phyloP scores from a whole-genome alignment of 2,888 invertebrate genomes.

The Hipparchia sbordonii region DNA sequence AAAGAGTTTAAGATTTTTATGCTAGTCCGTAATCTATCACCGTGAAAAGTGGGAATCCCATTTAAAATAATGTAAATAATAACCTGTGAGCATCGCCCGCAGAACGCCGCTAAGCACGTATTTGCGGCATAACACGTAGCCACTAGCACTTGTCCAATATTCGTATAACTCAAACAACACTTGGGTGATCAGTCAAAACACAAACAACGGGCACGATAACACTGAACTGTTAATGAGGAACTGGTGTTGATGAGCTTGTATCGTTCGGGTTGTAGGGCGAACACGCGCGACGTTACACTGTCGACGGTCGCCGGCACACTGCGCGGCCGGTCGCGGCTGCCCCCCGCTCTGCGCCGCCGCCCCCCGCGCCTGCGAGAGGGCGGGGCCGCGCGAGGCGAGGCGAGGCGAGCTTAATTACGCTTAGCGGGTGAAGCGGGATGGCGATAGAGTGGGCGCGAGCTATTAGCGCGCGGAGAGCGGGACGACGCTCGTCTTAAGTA shows the following conservation, averaged over 20 bases:
- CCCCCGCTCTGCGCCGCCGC: conserved; percentile 53
- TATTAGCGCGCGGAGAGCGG: conserved; percentile 86
- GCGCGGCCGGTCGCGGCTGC: conserved; percentile 67
- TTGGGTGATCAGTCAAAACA: conserved; percentile 73
- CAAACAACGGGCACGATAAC: conserved; percentile 64
- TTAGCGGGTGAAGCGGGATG: conserved; percentile 77
- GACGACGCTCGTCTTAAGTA: conserved; percentile 83
- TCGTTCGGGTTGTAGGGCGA: conserved; percentile 67
- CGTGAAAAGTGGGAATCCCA: conserved; percentile 14
- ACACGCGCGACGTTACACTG: conserved; percentile 72
- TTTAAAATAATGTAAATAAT: conserved; percentile 57
- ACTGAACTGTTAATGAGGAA: conserved; percentile 76
- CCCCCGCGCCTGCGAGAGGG: conserved; percentile 58
- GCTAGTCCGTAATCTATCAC: neutral
- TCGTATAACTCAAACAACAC: conserved; percentile 72
- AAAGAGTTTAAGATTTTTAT: neutral
- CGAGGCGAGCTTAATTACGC: conserved; percentile 82
- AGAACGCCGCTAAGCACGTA: conserved; percentile 75
- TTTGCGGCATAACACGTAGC: conserved; percentile 79
- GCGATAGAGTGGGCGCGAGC: conserved; percentile 84
- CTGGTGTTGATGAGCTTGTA: conserved; percentile 69
- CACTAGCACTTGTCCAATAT: conserved; percentile 81
- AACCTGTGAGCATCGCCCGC: conserved; percentile 82
- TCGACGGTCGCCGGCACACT: conserved; percentile 81
- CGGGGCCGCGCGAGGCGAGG: conserved; percentile 76